Conservation (phyloP, 2,113 vertebrate genomes). For the Calcarius ornatus region DNA sequence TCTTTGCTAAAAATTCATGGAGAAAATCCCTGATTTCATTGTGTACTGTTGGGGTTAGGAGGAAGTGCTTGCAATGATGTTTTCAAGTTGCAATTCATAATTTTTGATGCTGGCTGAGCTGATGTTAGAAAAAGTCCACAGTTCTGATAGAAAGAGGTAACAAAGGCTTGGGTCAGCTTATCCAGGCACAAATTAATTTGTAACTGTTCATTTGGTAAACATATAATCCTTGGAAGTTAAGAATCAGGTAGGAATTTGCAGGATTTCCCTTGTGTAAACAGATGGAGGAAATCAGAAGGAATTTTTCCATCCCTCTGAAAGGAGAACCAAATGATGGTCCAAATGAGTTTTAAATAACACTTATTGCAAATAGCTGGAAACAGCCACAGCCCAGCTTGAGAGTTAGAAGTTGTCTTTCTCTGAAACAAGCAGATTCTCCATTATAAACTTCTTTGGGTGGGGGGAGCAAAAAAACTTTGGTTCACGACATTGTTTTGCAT, state of each 20-base stretch:
- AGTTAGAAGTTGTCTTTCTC: neutral
- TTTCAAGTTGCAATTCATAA: neutral
- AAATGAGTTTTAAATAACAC: neutral
- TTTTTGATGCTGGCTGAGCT: neutral
- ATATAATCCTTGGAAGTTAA: neutral
- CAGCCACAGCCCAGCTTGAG: neutral
- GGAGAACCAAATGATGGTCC: neutral
- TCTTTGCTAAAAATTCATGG: neutral
- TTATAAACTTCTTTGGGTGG: neutral
- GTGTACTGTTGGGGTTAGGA: neutral
- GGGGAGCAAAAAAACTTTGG: neutral
- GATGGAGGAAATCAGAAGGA: neutral
- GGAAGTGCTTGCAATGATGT: neutral
- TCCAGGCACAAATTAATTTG: neutral
- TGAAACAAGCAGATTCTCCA: neutral
- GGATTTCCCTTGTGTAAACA: constrained; percentile 30
- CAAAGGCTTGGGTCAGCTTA: neutral
- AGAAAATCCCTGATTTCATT: neutral
- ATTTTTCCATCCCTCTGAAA: neutral
- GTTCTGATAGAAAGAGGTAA: neutral
- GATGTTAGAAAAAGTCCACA: neutral
- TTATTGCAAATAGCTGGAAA: neutral
- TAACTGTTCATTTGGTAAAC: neutral
- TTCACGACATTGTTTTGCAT: neutral
- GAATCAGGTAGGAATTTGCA: constrained; percentile 1